Percentiles rank a stretch among this genome's conserved stretches.
phyloP scores from a whole-genome alignment of 2,797 vertebrate genomes.

The Psittacula echo region DNA sequence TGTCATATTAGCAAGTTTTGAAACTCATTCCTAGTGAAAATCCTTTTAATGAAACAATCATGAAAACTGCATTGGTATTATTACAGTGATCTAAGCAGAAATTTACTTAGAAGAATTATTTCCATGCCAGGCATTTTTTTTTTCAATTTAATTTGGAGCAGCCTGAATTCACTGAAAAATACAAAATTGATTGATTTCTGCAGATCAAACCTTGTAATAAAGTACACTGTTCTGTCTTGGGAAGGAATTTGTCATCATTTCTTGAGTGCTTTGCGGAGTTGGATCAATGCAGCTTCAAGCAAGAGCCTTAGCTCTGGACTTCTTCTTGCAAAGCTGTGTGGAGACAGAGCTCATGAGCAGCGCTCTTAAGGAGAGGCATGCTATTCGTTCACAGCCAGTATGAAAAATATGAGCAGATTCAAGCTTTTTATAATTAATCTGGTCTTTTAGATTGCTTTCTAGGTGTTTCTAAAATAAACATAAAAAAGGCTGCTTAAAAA shows the following conservation, averaged over 20 bases:
- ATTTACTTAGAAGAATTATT: slow-evolving; percentile 9
- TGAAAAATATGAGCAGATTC: rapidly evolving
- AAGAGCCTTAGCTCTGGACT: background rate
- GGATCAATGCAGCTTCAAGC: background rate
- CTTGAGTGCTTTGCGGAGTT: background rate
- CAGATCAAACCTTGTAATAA: background rate
- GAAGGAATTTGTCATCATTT: background rate
- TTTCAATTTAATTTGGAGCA: slow-evolving; percentile 28
- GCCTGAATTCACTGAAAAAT: slow-evolving; percentile 4
- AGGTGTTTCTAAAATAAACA: background rate
- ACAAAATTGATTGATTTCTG: background rate
- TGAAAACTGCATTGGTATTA: background rate
- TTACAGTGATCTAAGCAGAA: background rate
- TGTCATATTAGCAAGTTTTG: background rate
- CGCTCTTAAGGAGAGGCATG: background rate
- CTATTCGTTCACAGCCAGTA: background rate
- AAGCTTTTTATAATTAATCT: background rate
- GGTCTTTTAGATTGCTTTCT: background rate
- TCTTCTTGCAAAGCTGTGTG: background rate
- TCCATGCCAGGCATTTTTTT: background rate
- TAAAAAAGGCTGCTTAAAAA: background rate
- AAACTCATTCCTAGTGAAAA: slow-evolving; percentile 21
- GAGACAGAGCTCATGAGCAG: background rate
- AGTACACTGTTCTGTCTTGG: background rate
- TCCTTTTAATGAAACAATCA: background rate